phyloP scores from a whole-genome alignment of 1,140 invertebrate genomes.

The Monomorium pharaonis region DNA sequence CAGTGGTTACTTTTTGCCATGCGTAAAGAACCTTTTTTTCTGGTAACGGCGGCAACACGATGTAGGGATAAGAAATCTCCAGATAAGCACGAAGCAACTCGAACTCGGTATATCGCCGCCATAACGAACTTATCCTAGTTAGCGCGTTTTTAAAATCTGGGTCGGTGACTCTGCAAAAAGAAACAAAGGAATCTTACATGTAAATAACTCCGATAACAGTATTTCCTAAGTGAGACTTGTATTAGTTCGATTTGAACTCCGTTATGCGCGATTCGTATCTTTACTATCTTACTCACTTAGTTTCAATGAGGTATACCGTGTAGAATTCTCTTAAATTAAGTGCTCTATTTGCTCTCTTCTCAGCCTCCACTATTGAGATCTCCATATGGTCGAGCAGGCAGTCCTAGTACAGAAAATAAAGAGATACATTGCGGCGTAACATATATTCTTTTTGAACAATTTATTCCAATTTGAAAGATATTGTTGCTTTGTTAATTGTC shows the following conservation, averaged over 20 bases:
- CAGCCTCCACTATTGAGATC: conserved; percentile 93
- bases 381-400: conserved; percentile 91
- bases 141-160: conserved; percentile 88
- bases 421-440: conserved; percentile 72
- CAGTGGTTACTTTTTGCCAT: conserved; percentile 92
- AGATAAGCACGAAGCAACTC: conserved; percentile 92
- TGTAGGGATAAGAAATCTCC: conserved; percentile 91
- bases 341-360: conserved; percentile 92
- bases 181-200: neutral
- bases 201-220: neutral
- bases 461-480: neutral
- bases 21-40: conserved; percentile 93
- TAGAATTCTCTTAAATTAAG: conserved; percentile 93
- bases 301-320: conserved; percentile 94
- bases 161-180: conserved; percentile 89
- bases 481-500: neutral
- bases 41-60: conserved; percentile 92
- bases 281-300: conserved; percentile 87
- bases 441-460: neutral
- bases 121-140: conserved; percentile 89
- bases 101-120: conserved; percentile 94
- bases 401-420: too few species aligned
- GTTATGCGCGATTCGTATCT: neutral
- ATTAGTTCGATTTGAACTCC: neutral
- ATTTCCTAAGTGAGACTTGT: neutral